Evolutionary conservation across 2,888 invertebrate species (phyloP).

Genomic region (Synergus japonicus): DNA sequence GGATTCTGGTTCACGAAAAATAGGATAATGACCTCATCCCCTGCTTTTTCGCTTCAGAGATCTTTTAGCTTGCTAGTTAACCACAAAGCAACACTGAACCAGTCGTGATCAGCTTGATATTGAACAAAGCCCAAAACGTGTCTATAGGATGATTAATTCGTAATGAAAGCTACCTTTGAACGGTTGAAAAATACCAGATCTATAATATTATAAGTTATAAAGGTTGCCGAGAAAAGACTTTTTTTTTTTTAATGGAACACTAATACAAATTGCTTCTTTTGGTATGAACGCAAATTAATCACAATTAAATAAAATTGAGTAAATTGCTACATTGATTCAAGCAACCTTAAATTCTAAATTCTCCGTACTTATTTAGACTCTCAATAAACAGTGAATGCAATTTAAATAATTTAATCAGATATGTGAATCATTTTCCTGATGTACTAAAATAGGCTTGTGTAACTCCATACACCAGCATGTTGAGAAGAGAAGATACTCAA

Average conservation of each 20-base stretch:
- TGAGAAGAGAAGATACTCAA: not conserved
- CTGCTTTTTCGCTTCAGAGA: conserved; percentile 43
- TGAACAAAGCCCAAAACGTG: conserved; percentile 26
- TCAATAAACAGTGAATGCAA: not conserved
- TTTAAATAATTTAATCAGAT: not conserved
- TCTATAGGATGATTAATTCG: not conserved
- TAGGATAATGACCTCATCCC: conserved; percentile 56
- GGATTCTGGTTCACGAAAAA: conserved; percentile 62
- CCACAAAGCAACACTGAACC: conserved; percentile 43
- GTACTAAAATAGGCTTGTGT: not conserved
- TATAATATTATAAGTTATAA: not conserved
- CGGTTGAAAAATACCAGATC: not conserved
- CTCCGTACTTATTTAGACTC: not conserved
- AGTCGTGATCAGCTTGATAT: conserved; percentile 9
- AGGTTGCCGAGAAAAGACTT: no score
- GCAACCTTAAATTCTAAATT: not conserved
- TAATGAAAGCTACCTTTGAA: not conserved
- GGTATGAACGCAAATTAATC: no score
- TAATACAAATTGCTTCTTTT: no score
- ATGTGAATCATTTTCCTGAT: not conserved
- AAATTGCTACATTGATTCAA: not conserved
- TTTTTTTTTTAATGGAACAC: no score
- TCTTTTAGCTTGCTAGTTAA: conserved; percentile 61
- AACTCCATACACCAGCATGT: not conserved
- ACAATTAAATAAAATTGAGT: no score